Evolutionary conservation across 2,113 vertebrate species (phyloP), one percentile per base, ranked within the genome.

Genomic region (Gnathochromis pfefferi): DNA sequence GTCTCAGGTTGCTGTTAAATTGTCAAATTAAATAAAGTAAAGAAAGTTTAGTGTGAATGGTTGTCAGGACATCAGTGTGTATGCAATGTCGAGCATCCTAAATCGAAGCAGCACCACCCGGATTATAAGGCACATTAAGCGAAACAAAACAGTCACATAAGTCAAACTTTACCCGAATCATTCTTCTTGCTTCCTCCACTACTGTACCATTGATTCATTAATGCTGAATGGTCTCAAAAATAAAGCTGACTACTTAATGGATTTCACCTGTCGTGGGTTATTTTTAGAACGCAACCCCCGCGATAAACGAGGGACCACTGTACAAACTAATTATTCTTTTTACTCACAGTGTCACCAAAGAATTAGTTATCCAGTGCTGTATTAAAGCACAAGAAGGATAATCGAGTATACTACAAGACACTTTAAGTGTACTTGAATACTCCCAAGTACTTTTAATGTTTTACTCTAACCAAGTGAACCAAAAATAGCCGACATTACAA

Each of bases 221-320:
- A 60, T 60, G 26, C 5, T 60, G 5, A 31, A 60, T 60, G 4
- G 4, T 58, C 23, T 58, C 23, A 60, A 60, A 60, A 17, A 17
- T 31, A 60, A 60, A 31, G 57, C 14, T 17, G 57, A 31, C 57
- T 60, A 33, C 2, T 60, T 10, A 3, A 60, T 10, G 57, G 26
- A 4, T 60, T 33, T 10, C 14, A 60, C 26, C 57, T 60, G 2
- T 60, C 8, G 3, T 1, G 1, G 57, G 9, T 60, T 33, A 60
- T 33, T 60, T 2, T 60, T 60, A 55, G 28, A 60, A 60, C 1
- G 0, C 8, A 33, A 0, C 28, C 33, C 1, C 57, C 0, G 0
- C 0, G 1, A 33, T 33, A 60, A 33, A 33, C 1, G 5, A 4
- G 57, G 28, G 57, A 16, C 13, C 38, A 6, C 65, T 10, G n/a